phyloP scores from a whole-genome alignment of 2,888 invertebrate genomes.

The Atethmia centrago region DNA sequence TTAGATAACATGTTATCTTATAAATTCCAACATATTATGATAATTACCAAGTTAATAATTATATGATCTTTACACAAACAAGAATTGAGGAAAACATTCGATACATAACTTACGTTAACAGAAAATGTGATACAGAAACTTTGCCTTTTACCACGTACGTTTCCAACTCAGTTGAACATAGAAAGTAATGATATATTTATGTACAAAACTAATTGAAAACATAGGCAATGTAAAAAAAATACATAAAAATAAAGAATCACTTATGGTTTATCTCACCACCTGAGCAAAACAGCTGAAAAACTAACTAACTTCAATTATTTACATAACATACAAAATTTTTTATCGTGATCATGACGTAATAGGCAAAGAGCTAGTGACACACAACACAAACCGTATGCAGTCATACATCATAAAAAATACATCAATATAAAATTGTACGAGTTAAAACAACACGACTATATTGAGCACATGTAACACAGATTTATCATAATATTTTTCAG shows the following conservation, averaged over 20 bases:
- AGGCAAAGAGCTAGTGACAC: constrained; percentile 30
- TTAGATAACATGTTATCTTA: constrained; percentile 85
- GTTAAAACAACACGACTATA: constrained; percentile 51
- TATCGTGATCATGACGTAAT: constrained; percentile 10
- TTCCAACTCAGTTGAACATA: not conserved
- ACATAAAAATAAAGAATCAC: not conserved
- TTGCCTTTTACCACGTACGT: constrained; percentile 12
- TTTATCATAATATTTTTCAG: constrained; percentile 42
- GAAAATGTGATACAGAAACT: constrained; percentile 37
- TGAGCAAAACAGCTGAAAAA: not conserved
- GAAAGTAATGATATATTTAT: constrained; percentile 2
- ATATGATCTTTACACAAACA: constrained; percentile 68
- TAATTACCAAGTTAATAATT: constrained; percentile 72
- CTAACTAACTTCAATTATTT: constrained; percentile 3
- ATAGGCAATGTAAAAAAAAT: not conserved
- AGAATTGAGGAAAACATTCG: constrained; percentile 65
- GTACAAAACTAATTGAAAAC: not conserved
- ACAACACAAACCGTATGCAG: constrained; percentile 43
- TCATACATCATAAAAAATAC: constrained; percentile 62
- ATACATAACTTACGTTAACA: constrained; percentile 59
- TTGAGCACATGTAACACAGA: constrained; percentile 63
- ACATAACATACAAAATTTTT: not conserved
- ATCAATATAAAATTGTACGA: constrained; percentile 61
- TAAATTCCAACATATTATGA: constrained; percentile 80
- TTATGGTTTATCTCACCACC: not conserved